These are phyloP conservation scores for Illadopsis cleaveri DNA, from an alignment of 2,113 vertebrate genomes.

Conservation along the genomic window DNA sequence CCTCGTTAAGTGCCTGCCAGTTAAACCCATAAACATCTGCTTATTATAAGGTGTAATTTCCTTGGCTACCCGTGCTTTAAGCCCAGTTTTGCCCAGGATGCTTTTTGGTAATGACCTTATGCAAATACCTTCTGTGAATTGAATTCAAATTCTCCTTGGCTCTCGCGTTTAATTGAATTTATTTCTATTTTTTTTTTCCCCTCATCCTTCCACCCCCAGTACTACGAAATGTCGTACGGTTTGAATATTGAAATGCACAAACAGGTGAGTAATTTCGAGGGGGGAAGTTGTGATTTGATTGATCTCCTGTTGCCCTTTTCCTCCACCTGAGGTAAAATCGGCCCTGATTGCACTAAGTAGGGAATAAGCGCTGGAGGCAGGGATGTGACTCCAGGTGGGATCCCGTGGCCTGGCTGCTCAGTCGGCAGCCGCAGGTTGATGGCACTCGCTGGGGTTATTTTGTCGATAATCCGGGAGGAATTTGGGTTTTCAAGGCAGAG, in stretches of 20 bases:
- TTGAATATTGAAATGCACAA: constrained; percentile 99
- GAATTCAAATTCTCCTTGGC: neutral
- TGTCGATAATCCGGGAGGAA: fast-evolving
- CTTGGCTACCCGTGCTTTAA: neutral
- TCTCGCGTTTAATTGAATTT: neutral
- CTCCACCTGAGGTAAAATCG: neutral
- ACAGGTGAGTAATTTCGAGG: constrained; percentile 82
- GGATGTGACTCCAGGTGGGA: neutral
- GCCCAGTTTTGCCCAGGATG: neutral
- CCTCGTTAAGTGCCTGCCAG: neutral
- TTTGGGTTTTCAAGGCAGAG: fast-evolving
- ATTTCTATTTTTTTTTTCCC: neutral
- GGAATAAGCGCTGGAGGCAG: neutral
- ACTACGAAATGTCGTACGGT: constrained; percentile 98
- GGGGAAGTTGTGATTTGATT: neutral
- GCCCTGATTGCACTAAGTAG: neutral
- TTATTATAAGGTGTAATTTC: constrained; percentile 12
- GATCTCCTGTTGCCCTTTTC: neutral
- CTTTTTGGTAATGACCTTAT: constrained; percentile 7
- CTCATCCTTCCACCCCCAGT: constrained; percentile 72
- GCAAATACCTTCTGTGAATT: neutral
- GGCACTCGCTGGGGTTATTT: neutral
- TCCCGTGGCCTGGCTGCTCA: neutral
- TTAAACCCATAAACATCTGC: neutral
- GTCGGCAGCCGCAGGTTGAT: neutral